phyloP scores from a whole-genome alignment of 2,888 invertebrate species.

The Augochlorella aurata region DNA sequence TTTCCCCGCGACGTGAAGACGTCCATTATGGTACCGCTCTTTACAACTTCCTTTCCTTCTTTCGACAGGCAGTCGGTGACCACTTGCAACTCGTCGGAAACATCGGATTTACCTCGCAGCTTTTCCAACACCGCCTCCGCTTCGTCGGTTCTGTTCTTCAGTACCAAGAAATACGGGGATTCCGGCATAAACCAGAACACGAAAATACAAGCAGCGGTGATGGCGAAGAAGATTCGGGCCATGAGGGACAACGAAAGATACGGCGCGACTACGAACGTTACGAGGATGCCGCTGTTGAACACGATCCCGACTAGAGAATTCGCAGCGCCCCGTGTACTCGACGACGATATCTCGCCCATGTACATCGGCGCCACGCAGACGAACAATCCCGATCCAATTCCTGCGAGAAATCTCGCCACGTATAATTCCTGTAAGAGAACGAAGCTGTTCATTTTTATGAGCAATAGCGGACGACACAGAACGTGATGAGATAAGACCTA shows the following conservation, averaged over 20 bases:
- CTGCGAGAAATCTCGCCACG: slow-evolving; percentile 66
- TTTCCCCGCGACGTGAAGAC: slow-evolving; percentile 68
- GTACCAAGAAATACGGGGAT: slow-evolving; percentile 81
- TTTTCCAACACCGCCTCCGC: slow-evolving; percentile 81
- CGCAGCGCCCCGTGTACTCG: slow-evolving; percentile 83
- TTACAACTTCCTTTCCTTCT: slow-evolving; percentile 13
- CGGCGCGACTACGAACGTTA: slow-evolving; percentile 71
- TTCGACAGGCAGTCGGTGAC: slow-evolving; percentile 56
- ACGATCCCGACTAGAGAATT: slow-evolving; percentile 85
- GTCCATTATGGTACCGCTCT: slow-evolving; percentile 50
- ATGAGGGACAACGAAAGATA: slow-evolving; percentile 66
- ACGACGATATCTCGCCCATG: slow-evolving; percentile 70
- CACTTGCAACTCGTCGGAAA: slow-evolving; percentile 83
- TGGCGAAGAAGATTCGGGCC: slow-evolving; percentile 72
- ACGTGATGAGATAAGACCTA: too few species aligned
- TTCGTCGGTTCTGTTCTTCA: slow-evolving; percentile 75
- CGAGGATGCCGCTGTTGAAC: slow-evolving; percentile 77
- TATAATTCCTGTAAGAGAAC: slow-evolving; percentile 63
- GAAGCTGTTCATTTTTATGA: too few species aligned
- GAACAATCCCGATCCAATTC: slow-evolving; percentile 63
- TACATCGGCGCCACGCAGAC: slow-evolving; percentile 67
- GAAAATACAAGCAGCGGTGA: slow-evolving; percentile 77
- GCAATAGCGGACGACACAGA: too few species aligned
- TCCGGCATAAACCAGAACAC: slow-evolving; percentile 82
- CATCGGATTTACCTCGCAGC: slow-evolving; percentile 82